Evolutionary conservation across 2,888 invertebrate genomes (phyloP).

Genomic region (Sericinus montela): DNA sequence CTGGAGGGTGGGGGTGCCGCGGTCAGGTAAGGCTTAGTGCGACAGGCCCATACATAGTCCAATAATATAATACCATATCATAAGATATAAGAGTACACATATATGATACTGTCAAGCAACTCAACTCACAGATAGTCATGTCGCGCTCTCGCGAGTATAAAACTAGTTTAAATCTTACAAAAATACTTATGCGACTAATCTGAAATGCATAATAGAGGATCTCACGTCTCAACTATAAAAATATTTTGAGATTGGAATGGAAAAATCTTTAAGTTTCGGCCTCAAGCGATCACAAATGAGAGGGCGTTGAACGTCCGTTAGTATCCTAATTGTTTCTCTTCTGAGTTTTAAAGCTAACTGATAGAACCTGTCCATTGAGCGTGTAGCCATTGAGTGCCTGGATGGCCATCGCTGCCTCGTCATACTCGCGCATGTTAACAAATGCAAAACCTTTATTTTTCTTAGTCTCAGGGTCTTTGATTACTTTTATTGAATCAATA

Average conservation of each 20-base stretch:
- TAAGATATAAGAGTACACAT: conserved; percentile 71
- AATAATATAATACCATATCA: conserved; percentile 76
- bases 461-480: conserved; percentile 76
- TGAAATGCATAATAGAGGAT: conserved; percentile 77
- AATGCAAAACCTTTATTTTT: conserved; percentile 78
- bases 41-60: conserved; percentile 74
- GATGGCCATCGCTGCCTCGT: conserved; percentile 76
- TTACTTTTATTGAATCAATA: conserved; percentile 76
- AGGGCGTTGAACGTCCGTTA: conserved; percentile 66
- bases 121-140: conserved; percentile 75
- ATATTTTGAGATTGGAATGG: conserved; percentile 79
- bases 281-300: conserved; percentile 63
- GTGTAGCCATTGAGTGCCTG: conserved; percentile 76
- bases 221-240: conserved; percentile 76
- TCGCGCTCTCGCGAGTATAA: conserved; percentile 74
- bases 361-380: conserved; percentile 78
- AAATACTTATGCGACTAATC: conserved; percentile 78
- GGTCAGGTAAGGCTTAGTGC: conserved; percentile 52
- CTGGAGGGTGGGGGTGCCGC: conserved; percentile 58
- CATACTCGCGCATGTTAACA: conserved; percentile 77
- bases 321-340: conserved; percentile 70
- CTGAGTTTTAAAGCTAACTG: conserved; percentile 79
- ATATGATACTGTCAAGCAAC: conserved; percentile 76
- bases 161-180: conserved; percentile 78
- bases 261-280: conserved; percentile 68